phyloP scores from a whole-genome alignment of 2,113 vertebrate genomes.

The Mugil cephalus region DNA sequence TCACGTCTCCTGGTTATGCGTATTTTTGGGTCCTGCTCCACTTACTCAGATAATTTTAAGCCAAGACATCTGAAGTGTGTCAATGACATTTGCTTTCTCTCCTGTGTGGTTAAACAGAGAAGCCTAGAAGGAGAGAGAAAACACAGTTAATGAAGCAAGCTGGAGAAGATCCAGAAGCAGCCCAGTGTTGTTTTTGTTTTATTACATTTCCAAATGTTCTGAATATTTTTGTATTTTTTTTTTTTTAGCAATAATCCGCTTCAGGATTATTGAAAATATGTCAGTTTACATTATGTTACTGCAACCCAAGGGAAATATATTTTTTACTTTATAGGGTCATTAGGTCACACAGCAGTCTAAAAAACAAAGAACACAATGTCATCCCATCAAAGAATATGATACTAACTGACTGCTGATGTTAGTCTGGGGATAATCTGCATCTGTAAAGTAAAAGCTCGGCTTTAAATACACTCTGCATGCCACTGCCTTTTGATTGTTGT shows the following conservation, averaged over 20 bases:
- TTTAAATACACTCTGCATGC: not conserved
- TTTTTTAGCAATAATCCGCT: not conserved
- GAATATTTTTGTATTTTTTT: not conserved
- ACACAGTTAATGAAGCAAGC: not conserved
- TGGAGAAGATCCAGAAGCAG: not conserved
- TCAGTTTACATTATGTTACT: not conserved
- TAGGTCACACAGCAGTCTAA: no score
- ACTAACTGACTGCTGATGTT: conserved; percentile 12
- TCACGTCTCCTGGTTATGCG: conserved; percentile 35
- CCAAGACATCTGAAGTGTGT: conserved; percentile 57
- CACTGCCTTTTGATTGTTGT: not conserved
- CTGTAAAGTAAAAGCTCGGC: conserved; percentile 2
- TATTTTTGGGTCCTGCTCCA: conserved; percentile 64
- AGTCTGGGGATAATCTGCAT: conserved; percentile 21
- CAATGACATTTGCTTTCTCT: conserved; percentile 44
- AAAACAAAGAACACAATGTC: not conserved
- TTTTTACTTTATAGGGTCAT: no score
- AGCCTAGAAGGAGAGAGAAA: not conserved
- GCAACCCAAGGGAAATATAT: no score
- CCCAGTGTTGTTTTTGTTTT: not conserved
- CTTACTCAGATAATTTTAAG: conserved; percentile 60
- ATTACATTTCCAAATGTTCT: not conserved
- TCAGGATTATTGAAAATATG: not conserved
- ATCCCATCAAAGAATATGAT: conserved; percentile 13
- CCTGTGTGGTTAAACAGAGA: not conserved